Base-by-base conservation (phyloP, 2,113 vertebrate genomes). In the Xenopus laevis region DNA sequence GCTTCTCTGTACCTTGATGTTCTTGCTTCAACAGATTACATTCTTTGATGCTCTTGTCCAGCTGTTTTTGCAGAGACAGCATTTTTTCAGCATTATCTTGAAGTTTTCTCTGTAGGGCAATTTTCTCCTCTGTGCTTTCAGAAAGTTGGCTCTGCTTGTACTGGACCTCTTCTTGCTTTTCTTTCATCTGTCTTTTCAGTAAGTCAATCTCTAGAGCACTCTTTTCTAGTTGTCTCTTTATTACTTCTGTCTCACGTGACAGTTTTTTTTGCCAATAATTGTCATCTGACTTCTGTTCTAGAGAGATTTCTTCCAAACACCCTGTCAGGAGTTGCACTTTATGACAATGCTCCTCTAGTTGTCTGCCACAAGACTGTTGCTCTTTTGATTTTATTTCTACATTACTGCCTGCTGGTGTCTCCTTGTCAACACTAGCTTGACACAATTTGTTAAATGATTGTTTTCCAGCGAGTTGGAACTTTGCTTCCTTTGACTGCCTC, bases 311-410 rank as follows among this genome's bases (percentile, higher is more conserved):
- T 55, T 64, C 13, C 17, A 40, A 1, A 4, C 64, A 45, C 1
- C 11, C 53, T 64, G 52, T 27, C n/a, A 20, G 52, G 13, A 88
- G 86, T 4, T 68, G 57, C 68, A 69, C 40, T 62, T 75, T 57
- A 17, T 62, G 57, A 9, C 27, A 10, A 44, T 50, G 40, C 23
- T 52, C 65, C 44, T 75, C 59, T 18, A 75, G 18, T 27, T 60
- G 16, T 20, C 15, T 40, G 4, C 46, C 13, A 21, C 4, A 20
- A 16, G n/a, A n/a, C 13, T 75, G 65, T 62, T 53, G 61, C 13
- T 68, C 73, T 75, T 11, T 62, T 47, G 46, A 13, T 20, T 62
- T 30, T 55, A 61, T 44, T 55, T 76, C 58, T 10, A 74, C 3
- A 13, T 74, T 65, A 23, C 30, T n/a, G 15, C 10, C 47, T 13